Conservation (phyloP, 2,888 invertebrate species). For the Idaea straminata region DNA sequence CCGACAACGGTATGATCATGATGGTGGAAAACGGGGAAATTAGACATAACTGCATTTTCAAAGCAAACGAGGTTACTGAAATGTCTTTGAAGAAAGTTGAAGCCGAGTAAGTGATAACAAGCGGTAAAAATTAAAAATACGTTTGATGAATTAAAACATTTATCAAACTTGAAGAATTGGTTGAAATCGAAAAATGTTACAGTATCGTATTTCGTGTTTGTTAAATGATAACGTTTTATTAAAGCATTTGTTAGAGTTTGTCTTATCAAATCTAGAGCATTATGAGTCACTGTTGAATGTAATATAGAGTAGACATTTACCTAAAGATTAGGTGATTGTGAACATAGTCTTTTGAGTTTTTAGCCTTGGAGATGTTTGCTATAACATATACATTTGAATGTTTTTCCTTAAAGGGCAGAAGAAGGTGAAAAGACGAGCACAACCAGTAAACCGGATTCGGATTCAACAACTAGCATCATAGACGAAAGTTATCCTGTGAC, state of each 20-base stretch:
- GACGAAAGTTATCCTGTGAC: conserved; percentile 69
- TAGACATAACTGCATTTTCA: conserved; percentile 82
- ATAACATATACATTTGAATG: background rate
- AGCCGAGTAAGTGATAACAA: conserved; percentile 57
- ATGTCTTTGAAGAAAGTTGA: conserved; percentile 84
- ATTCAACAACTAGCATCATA: conserved; percentile 38
- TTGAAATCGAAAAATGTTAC: background rate
- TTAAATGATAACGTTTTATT: background rate
- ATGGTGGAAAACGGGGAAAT: conserved; percentile 93
- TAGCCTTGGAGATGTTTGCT: background rate
- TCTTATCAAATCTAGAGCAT: background rate
- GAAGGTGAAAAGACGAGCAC: conserved; percentile 58
- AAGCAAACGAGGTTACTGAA: conserved; percentile 79
- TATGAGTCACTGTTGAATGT: background rate
- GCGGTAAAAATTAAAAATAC: background rate
- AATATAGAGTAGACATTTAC: background rate
- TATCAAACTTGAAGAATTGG: background rate
- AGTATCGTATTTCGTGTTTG: background rate
- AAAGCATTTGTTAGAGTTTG: background rate
- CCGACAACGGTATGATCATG: conserved; percentile 86
- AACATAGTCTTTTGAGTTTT: background rate
- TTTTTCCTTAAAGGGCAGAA: conserved; percentile 42
- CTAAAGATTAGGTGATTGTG: background rate
- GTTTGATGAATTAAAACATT: background rate
- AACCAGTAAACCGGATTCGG: conserved; percentile 55